These are phyloP conservation scores for Drosophila guanche DNA, from an alignment of 1,140 invertebrate species.

Conservation along the genomic window DNA sequence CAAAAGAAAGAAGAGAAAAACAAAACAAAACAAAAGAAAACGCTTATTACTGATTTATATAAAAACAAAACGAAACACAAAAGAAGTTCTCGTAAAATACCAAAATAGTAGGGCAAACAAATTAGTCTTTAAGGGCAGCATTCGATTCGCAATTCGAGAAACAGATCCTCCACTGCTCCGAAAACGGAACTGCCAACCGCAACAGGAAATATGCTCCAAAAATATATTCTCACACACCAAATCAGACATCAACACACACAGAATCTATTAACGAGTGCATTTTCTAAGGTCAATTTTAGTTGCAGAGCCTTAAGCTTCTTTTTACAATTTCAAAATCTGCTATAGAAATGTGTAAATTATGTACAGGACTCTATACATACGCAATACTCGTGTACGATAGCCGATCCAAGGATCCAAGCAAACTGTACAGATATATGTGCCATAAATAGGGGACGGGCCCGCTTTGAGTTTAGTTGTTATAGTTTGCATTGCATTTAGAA, in stretches of 20 bases:
- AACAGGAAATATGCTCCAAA: neutral
- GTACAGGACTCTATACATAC: constrained; percentile 61
- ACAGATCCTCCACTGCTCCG: neutral
- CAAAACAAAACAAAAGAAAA: constrained; percentile 59
- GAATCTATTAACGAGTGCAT: constrained; percentile 20
- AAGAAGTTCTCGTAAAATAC: constrained; percentile 13
- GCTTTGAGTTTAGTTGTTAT: constrained; percentile 46
- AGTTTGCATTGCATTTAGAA: constrained; percentile 41
- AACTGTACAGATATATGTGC: constrained; percentile 75
- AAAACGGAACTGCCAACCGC: constrained; percentile 5
- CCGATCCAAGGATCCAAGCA: constrained; percentile 29
- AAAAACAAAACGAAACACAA: constrained; percentile 36
- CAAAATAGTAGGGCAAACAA: constrained; percentile 58
- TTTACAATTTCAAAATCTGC: constrained; percentile 21
- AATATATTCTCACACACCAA: constrained; percentile 8
- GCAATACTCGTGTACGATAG: no score
- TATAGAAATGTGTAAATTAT: constrained; percentile 67
- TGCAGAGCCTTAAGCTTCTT: constrained; percentile 50
- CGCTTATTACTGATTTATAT: constrained; percentile 78
- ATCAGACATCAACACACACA: neutral
- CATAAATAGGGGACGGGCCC: constrained; percentile 52
- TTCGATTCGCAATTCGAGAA: constrained; percentile 8
- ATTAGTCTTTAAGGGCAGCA: constrained; percentile 48
- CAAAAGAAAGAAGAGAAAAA: constrained; percentile 41
- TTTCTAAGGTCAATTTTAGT: constrained; percentile 68